phyloP scores from a whole-genome alignment of 2,113 vertebrate species.

The Xyrauchen texanus region DNA sequence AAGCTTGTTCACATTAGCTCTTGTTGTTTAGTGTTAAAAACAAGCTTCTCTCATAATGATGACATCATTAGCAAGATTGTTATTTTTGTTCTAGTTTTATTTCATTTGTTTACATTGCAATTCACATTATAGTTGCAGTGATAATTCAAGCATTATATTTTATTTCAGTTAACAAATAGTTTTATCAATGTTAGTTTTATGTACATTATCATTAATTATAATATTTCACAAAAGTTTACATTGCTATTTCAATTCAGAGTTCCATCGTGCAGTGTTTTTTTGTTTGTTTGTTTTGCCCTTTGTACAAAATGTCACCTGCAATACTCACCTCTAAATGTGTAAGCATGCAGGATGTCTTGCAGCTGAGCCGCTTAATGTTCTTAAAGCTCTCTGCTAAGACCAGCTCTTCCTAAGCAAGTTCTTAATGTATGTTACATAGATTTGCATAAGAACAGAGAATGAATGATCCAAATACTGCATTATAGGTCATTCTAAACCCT shows the following conservation, averaged over 20 bases:
- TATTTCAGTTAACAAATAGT: too few relatives aligned
- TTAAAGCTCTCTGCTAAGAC: constrained; percentile 33
- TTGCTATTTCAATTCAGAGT: neutral
- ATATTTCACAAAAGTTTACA: neutral
- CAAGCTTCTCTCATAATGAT: too few relatives aligned
- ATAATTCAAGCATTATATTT: too few relatives aligned
- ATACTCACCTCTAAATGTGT: constrained; percentile 18
- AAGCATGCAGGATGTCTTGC: neutral
- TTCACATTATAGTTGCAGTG: too few relatives aligned
- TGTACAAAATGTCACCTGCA: constrained; percentile 10
- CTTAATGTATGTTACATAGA: neutral
- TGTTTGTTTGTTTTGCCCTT: neutral
- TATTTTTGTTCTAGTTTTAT: too few relatives aligned
- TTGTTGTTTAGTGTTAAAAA: too few relatives aligned
- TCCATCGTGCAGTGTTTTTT: neutral
- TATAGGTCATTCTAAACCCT: too few relatives aligned
- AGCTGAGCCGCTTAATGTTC: constrained; percentile 36
- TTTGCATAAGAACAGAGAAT: neutral
- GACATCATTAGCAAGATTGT: too few relatives aligned
- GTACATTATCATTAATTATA: too few relatives aligned
- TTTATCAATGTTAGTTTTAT: too few relatives aligned
- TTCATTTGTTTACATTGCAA: too few relatives aligned
- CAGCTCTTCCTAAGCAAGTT: neutral
- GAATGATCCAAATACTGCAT: neutral
- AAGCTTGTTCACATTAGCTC: too few relatives aligned